Evolutionary conservation across 2,797 vertebrate genomes (phyloP).

Genomic region (Onychomys leucogaster): DNA sequence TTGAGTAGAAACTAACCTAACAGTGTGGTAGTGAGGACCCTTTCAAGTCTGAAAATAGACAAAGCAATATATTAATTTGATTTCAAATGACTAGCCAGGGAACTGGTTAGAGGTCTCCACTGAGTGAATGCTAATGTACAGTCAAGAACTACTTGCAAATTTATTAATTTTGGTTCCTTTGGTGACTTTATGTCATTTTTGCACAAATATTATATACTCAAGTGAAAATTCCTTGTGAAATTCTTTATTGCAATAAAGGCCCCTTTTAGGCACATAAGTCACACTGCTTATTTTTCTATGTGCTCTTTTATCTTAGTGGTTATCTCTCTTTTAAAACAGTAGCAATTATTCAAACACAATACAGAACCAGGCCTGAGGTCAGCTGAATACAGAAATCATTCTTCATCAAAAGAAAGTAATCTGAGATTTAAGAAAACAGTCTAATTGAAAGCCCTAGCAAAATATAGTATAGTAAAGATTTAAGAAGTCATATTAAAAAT

Average conservation of each 20-base stretch:
- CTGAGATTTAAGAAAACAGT: background rate
- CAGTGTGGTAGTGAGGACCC: background rate
- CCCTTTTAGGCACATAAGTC: background rate
- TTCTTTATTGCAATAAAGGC: background rate
- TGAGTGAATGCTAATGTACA: background rate
- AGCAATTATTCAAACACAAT: conserved; percentile 26
- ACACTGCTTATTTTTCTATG: background rate
- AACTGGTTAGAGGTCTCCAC: background rate
- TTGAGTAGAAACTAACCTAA: conserved; percentile 8
- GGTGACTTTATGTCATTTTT: background rate
- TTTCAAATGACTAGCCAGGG: conserved; percentile 1
- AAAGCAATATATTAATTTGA: conserved; percentile 13
- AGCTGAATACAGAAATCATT: background rate
- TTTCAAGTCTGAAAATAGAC: conserved; percentile 32
- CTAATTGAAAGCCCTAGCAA: background rate
- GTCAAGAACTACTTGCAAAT: background rate
- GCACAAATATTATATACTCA: background rate
- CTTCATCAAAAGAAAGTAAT: background rate
- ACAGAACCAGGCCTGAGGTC: background rate
- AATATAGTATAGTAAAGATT: background rate
- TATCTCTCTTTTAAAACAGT: background rate
- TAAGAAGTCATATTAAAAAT: background rate
- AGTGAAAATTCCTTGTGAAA: background rate
- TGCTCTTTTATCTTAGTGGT: background rate
- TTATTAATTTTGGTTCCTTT: background rate